Evolutionary conservation across 2,113 vertebrate species (phyloP).

Genomic region (Haliaeetus leucogaster): DNA sequence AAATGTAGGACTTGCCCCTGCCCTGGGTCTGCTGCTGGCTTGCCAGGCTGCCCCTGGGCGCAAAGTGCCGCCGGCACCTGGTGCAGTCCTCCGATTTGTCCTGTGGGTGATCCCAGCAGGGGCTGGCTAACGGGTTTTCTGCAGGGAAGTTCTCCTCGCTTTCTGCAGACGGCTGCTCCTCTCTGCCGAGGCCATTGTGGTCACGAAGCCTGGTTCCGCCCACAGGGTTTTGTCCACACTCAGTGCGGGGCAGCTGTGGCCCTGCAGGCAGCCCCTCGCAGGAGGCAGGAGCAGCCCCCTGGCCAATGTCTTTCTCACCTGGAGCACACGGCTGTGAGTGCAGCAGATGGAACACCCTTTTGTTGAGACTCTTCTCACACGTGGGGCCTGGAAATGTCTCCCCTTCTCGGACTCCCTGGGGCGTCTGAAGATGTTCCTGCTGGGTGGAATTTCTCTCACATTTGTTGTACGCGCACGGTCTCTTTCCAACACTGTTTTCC

Average conservation of each 20-base stretch:
- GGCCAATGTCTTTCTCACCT: rapidly evolving
- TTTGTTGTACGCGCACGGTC: rapidly evolving
- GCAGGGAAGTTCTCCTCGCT: neutral
- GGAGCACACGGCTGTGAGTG: neutral
- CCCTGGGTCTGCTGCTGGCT: conserved; percentile 65
- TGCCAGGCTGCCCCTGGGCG: conserved; percentile 16
- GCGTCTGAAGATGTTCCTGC: neutral
- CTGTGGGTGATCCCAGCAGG: conserved; percentile 53
- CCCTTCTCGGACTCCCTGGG: neutral
- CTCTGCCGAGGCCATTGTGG: rapidly evolving
- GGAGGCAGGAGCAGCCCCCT: neutral
- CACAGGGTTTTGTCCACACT: rapidly evolving
- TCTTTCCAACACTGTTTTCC: neutral
- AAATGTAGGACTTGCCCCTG: conserved; percentile 58
- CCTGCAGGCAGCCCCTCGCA: neutral
- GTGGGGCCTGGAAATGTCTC: neutral
- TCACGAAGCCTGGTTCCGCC: neutral
- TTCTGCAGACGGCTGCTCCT: neutral
- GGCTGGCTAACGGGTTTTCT: neutral
- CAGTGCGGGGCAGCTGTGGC: rapidly evolving
- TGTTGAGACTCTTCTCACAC: neutral
- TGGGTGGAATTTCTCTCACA: neutral
- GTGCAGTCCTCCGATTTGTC: neutral
- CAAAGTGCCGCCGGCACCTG: conserved; percentile 33
- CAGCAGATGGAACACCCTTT: neutral